phyloP scores from a whole-genome alignment of 2,113 vertebrate species.

The Naja naja region DNA sequence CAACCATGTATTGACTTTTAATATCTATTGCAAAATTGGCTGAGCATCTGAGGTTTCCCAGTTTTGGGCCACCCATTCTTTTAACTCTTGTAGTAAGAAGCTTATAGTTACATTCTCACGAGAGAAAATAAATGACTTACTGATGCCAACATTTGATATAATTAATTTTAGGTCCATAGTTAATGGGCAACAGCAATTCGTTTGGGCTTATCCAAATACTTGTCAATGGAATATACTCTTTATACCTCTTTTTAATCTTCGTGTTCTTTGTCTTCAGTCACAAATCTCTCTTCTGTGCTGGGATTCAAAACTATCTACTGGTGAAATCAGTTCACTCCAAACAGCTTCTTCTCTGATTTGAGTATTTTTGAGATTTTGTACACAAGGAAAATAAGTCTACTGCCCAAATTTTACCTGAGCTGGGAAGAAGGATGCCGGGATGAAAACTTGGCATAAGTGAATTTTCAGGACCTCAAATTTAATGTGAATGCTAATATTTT shows the following conservation, averaged over 20 bases:
- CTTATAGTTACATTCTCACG: not conserved
- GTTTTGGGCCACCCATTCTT: not conserved
- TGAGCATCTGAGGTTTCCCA: not conserved
- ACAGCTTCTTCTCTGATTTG: not conserved
- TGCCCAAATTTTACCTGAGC: not conserved
- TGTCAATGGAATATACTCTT: not conserved
- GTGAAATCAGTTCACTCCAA: not conserved
- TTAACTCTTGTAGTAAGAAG: not conserved
- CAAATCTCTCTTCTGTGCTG: not conserved
- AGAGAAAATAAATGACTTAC: not conserved
- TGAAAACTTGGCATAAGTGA: not conserved
- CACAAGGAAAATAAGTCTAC: not conserved
- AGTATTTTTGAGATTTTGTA: not conserved
- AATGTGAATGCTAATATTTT: not conserved
- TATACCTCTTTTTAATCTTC: not conserved
- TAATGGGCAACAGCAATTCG: not conserved
- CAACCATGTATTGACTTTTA: not conserved
- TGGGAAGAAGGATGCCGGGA: not conserved
- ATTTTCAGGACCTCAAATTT: not conserved
- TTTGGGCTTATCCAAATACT: not conserved
- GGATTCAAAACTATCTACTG: not conserved
- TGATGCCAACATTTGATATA: not conserved
- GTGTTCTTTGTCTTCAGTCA: not conserved
- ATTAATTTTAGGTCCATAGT: not conserved
- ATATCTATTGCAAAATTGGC: not conserved